Evolutionary conservation across 2,113 vertebrate genomes (phyloP), one percentile per base, ranked within the genome.

Genomic region (Nycticebus coucang): DNA sequence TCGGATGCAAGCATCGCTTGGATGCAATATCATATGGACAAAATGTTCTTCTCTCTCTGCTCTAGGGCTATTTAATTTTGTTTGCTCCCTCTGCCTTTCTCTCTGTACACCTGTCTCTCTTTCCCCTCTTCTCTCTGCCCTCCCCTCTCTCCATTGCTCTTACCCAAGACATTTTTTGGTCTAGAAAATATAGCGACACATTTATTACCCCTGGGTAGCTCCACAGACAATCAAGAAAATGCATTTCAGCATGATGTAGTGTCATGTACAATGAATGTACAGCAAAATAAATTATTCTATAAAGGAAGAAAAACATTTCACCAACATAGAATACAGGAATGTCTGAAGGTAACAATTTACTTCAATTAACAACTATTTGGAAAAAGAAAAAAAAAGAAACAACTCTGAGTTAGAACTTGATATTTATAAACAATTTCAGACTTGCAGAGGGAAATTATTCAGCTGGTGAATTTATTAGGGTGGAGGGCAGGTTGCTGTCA

Each of bases 291-390:
- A 97, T 92, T 94, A 84, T 88, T 74, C 68, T 83, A 66, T 95
- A 93, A 96, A 97, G 30, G 74, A 96, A 85, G 93, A 78, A 93
- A 97, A 96, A 93, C 57, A 41, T 91, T 96, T 91, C 75, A 55
- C 55, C 94, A 96, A 89, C 95, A 87, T 45, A 87, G 62, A 95
- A 60, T 75, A 77, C 60, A 94, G 79, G 30, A 91, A 81, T 87
- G 91, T 95, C 72, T 92, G 91, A 96, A 98, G 71, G 83, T 96
- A 96, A 94, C 80, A 90, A 97, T 97, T 97, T 96, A 96, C 93
- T 95, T 96, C 94, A 96, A 96, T 97, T 97, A 97, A 80, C 91
- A 96, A 91, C 75, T 87, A 64, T 93, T 88, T 82, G 37, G 10
- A 14, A 13, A 11, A 7, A 2, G 17, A n/a, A n/a, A 13, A 35